Conservation (phyloP, 53 echinoderm and acorn worm species). For the Hippasteria phrygiana region DNA sequence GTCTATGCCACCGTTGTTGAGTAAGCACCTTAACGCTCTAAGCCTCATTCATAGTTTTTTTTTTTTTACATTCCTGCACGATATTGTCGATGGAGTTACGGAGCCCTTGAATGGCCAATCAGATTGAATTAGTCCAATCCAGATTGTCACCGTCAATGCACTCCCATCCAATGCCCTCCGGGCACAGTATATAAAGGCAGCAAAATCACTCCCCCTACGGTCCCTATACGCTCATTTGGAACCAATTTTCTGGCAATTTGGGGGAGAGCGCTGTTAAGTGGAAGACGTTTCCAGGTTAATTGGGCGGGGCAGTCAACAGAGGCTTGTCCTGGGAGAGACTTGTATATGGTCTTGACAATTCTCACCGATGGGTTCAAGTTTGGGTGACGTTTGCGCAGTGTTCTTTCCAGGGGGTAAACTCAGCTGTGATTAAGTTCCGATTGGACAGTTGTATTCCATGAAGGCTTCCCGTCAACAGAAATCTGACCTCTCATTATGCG, state of each 20-base stretch:
- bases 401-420: not conserved
- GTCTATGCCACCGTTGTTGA: too few species aligned
- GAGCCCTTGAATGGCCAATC: not conserved
- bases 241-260: not conserved
- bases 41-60: too few species aligned
- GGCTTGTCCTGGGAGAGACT: not conserved
- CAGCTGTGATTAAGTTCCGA: not conserved
- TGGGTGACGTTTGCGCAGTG: not conserved
- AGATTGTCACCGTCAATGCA: not conserved
- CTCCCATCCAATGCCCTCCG: not conserved
- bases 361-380: not conserved
- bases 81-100: too few species aligned
- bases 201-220: not conserved
- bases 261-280: not conserved
- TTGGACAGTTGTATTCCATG: too few species aligned
- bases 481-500: too few species aligned
- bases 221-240: not conserved
- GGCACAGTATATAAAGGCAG: not conserved
- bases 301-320: not conserved
- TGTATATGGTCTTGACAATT: not conserved
- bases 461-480: too few species aligned
- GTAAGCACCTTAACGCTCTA: too few species aligned
- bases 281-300: constrained; percentile 9
- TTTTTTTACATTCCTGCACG: too few species aligned
- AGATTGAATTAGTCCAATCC: not conserved